Base-by-base conservation (phyloP, 2,113 vertebrate genomes). In the Falcunculus frontatus region DNA sequence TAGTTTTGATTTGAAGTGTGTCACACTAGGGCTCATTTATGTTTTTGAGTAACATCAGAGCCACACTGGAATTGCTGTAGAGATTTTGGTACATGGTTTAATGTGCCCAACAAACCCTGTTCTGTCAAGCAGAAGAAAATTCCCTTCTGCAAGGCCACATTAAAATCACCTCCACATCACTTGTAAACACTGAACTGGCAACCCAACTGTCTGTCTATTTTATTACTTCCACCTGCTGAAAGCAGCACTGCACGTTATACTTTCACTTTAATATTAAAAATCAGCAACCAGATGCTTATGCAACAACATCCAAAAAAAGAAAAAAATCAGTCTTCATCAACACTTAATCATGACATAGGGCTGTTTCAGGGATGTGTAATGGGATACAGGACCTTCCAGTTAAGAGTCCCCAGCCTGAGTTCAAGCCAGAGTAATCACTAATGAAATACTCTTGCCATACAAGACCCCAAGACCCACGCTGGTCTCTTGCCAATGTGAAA, bases 11-110 rank as follows among this genome's bases (percentile, higher is more conserved):
- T 92, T 78, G 84, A 96, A 92, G 53, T 72, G 75, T 94, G 77
- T 81, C 77, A 94, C 60, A 73, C 42, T 87, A 81, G 68, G 73
- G 87, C 70, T 95, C 59, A 78, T 93, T 96, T 97, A 86, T 84
- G 63, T 67, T 95, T 96, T 95, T 85, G 68, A 89, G 84, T 93
- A 89, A 95, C 83, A 96, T 92, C 89, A 96, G 89, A 97, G 59
- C 46, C 81, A 88, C 97, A 81, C 26, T 95, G 81, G 79, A 95
- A 93, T 95, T 75, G 88, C 95, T 76, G 37, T 68, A 93, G 67
- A 96, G 81, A 69, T 74, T 96, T 89, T 88, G 88, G 91, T 93
- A 76, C 2, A 1, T 3, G 13, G 91, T 73, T 90, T 90, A 81
- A 92, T 73, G 27, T 57, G 33, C 44, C 53, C 5, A 96, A 84